These are phyloP conservation scores for Mallotus villosus DNA, from an alignment of 2,797 vertebrate genomes.

Conservation along the genomic window DNA sequence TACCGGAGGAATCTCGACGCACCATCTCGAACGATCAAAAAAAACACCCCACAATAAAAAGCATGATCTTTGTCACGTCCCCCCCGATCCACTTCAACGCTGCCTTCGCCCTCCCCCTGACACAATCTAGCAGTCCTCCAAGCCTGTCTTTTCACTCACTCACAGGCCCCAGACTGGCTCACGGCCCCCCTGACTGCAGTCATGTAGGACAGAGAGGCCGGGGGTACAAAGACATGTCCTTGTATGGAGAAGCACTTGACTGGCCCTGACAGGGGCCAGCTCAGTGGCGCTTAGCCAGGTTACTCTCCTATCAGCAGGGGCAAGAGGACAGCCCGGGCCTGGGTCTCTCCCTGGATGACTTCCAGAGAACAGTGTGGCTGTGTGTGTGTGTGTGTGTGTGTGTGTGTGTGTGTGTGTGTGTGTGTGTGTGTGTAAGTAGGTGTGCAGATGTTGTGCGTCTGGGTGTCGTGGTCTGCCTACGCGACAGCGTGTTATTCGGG, in stretches of 20 bases:
- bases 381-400: slow-evolving; percentile 30
- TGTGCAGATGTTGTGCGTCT: slow-evolving; percentile 19
- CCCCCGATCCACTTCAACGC: no score
- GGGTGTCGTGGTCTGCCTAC: slow-evolving; percentile 19
- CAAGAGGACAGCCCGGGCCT: slow-evolving; percentile 52
- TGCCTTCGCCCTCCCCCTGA: no score
- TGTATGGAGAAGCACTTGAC: slow-evolving; percentile 74
- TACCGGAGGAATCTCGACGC: slow-evolving; percentile 19
- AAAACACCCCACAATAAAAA: no score
- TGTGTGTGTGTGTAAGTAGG: neutral
- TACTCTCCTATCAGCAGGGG: slow-evolving; percentile 63
- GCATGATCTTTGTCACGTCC: no score
- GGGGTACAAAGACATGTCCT: slow-evolving; percentile 67
- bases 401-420: slow-evolving; percentile 25
- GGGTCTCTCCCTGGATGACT: slow-evolving; percentile 64
- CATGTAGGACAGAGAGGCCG: slow-evolving; percentile 37
- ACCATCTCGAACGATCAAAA: no score
- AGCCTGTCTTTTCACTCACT: no score
- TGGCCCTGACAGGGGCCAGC: slow-evolving; percentile 62
- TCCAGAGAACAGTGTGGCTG: slow-evolving; percentile 58
- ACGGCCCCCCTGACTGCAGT: slow-evolving; percentile 6
- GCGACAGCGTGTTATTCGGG: slow-evolving; percentile 15
- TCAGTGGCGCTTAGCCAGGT: slow-evolving; percentile 53
- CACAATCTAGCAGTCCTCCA: no score
- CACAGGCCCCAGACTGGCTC: neutral